phyloP scores from a whole-genome alignment of 1,140 invertebrate species.

The Stratiolaelaps scimitus region DNA sequence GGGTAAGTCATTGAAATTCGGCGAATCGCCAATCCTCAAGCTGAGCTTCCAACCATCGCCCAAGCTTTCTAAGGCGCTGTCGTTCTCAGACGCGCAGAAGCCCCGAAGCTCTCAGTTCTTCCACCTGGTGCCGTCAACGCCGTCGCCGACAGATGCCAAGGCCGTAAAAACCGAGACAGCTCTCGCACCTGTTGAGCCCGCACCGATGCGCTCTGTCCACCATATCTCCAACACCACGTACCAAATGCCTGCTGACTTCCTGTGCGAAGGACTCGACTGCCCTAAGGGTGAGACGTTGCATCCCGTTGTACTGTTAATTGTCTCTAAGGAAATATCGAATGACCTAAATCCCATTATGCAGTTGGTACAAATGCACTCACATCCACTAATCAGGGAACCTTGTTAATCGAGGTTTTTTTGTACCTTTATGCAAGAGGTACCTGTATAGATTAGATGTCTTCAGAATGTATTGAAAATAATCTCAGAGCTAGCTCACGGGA shows the following conservation, averaged over 20 bases:
- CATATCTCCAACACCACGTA: slow-evolving; percentile 24
- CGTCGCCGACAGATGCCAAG: not conserved
- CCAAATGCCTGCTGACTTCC: slow-evolving; percentile 24
- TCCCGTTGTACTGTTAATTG: too few species aligned
- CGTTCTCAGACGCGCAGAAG: slow-evolving; percentile 20
- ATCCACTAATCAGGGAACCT: too few species aligned
- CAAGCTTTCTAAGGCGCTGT: slow-evolving; percentile 28
- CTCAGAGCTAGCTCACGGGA: too few species aligned
- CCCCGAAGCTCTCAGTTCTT: slow-evolving; percentile 28
- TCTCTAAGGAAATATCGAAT: too few species aligned
- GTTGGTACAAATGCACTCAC: too few species aligned
- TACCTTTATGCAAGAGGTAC: too few species aligned
- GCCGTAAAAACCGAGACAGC: not conserved
- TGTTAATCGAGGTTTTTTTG: too few species aligned
- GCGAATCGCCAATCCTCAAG: slow-evolving; percentile 22
- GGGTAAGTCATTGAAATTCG: slow-evolving; percentile 26
- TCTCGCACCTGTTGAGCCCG: not conserved
- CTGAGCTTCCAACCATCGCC: slow-evolving; percentile 27
- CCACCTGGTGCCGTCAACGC: slow-evolving; percentile 11
- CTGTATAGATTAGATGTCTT: too few species aligned
- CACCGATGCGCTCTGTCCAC: slow-evolving; percentile 11
- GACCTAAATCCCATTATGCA: too few species aligned
- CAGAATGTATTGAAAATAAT: too few species aligned
- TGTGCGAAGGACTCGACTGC: slow-evolving; percentile 24
- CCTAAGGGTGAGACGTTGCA: slow-evolving; percentile 9